These are phyloP conservation scores for Chondrosia reniformis DNA, from an alignment of 37 sponge, comb jelly and placozoan genomes.

Conservation along the genomic window DNA sequence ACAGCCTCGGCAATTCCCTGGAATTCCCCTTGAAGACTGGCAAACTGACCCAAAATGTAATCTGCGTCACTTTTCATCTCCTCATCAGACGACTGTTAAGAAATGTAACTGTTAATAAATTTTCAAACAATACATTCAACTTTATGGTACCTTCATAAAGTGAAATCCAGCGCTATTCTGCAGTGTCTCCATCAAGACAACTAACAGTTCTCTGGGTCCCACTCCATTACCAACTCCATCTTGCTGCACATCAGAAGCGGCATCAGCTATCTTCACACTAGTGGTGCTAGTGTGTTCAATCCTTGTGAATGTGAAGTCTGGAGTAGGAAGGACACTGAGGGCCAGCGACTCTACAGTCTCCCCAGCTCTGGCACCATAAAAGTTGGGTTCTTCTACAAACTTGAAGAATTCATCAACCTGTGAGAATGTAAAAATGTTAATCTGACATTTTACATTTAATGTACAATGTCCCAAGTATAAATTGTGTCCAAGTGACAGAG, in stretches of 20 bases:
- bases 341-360: constrained; percentile 56
- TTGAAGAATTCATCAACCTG: constrained; percentile 17
- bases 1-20: constrained; percentile 17
- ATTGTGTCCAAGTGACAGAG: no score
- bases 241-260: neutral
- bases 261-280: neutral
- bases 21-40: neutral
- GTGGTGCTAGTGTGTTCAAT: neutral
- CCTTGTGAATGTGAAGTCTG: neutral
- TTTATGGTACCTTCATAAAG: no score
- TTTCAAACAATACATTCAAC: no score
- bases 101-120: no score
- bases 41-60: neutral
- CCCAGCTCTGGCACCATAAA: constrained; percentile 25
- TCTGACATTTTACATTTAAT: no score
- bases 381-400: constrained; percentile 25
- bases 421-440: no score
- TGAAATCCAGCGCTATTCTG: neutral
- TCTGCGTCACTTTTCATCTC: constrained; percentile 2
- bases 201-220: neutral
- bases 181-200: neutral
- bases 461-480: no score
- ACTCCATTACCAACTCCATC: neutral
- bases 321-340: constrained; percentile 36
- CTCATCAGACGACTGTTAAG: neutral